These are phyloP conservation scores for Drosophila tripunctata DNA, from an alignment of 2,888 invertebrate genomes.

Conservation along the genomic window DNA sequence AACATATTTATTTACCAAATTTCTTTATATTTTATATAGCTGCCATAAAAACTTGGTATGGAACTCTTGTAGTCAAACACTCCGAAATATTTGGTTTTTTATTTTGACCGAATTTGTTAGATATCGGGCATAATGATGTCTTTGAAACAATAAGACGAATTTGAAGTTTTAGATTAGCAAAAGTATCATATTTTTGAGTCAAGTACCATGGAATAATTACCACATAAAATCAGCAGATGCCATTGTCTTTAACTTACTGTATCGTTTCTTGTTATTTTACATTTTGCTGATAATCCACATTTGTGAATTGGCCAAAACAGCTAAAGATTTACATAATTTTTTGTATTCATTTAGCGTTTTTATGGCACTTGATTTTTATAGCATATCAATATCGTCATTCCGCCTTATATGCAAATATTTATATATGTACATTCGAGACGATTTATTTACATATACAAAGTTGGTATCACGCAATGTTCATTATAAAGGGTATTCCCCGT, in stretches of 20 bases:
- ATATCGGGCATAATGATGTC: too few relatives aligned
- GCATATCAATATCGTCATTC: constrained; percentile 7
- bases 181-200: too few relatives aligned
- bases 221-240: not conserved
- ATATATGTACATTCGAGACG: not conserved
- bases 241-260: constrained; percentile 16
- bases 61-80: too few relatives aligned
- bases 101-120: too few relatives aligned
- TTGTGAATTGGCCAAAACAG: constrained; percentile 14
- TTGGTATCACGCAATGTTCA: constrained; percentile 14
- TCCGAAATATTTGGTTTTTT: too few relatives aligned
- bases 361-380: constrained; percentile 35
- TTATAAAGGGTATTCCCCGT: not conserved
- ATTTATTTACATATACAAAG: not conserved
- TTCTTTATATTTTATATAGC: too few relatives aligned
- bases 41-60: too few relatives aligned
- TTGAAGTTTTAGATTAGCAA: too few relatives aligned
- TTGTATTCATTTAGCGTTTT: constrained; percentile 10
- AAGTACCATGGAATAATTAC: too few relatives aligned
- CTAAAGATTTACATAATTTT: constrained; percentile 40
- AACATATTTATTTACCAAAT: too few relatives aligned
- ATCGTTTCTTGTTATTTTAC: constrained; percentile 24
- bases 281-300: constrained; percentile 16
- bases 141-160: too few relatives aligned
- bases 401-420: not conserved